These are phyloP conservation scores for Trissolcus basalis DNA, from an alignment of 1,140 invertebrate genomes.

Conservation along the genomic window DNA sequence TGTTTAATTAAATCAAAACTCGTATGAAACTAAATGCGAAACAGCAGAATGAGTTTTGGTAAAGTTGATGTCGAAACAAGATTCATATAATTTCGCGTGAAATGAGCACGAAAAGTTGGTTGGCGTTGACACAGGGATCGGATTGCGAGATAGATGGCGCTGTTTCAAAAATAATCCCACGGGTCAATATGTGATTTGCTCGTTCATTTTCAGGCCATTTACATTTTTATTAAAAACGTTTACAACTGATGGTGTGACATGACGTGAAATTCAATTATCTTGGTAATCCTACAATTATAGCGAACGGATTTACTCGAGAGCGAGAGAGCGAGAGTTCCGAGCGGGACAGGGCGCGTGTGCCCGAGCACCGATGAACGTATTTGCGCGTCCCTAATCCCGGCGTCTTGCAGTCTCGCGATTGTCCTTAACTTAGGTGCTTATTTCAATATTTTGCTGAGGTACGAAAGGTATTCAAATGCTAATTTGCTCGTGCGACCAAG, in stretches of 20 bases:
- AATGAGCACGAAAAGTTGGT: not conserved
- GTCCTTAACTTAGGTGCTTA: no score
- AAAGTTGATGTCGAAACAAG: no score
- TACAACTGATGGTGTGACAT: slow-evolving; percentile 62
- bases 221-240: slow-evolving; percentile 69
- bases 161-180: slow-evolving; percentile 17
- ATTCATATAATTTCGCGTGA: not conserved
- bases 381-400: slow-evolving; percentile 21
- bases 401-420: no score
- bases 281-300: slow-evolving; percentile 65
- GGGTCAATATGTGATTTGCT: slow-evolving; percentile 43
- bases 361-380: slow-evolving; percentile 47
- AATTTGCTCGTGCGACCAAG: slow-evolving; percentile 7
- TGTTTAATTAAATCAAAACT: no score
- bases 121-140: not conserved
- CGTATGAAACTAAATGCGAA: no score
- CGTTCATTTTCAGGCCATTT: slow-evolving; percentile 58
- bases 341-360: no score
- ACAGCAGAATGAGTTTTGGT: no score
- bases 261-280: slow-evolving; percentile 66
- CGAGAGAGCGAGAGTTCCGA: no score
- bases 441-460: no score
- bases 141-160: slow-evolving; percentile 21
- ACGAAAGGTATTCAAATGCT: slow-evolving; percentile 20
- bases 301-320: slow-evolving; percentile 60